Percentiles rank a stretch among this genome's conserved stretches.
Conservation (phyloP, 2,113 vertebrate genomes). For the Sapajus apella region DNA sequence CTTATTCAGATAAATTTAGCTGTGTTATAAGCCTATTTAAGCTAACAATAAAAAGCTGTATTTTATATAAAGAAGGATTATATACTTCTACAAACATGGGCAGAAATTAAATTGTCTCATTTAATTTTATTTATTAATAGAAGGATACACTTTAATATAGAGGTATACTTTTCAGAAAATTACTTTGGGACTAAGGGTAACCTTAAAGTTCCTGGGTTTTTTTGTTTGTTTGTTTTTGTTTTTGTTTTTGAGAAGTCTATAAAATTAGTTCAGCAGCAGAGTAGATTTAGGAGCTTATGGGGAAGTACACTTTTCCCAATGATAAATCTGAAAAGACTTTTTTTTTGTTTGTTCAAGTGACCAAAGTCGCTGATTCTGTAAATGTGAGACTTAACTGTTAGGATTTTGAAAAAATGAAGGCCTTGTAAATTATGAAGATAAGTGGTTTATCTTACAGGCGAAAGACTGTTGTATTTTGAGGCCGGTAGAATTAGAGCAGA, state of each 20-base stretch:
- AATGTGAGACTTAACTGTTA: background rate
- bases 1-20: background rate
- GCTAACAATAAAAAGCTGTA: background rate
- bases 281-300: background rate
- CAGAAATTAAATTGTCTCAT: background rate
- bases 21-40: background rate
- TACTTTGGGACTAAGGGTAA: background rate
- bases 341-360: background rate
- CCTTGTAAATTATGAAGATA: background rate
- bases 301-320: conserved; percentile 49
- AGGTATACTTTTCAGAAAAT: conserved; percentile 17
- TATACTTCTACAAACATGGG: background rate
- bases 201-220: background rate
- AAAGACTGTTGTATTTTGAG: conserved; percentile 19
- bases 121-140: conserved; percentile 1
- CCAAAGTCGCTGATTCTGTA: conserved; percentile 40
- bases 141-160: background rate
- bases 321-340: conserved; percentile 45
- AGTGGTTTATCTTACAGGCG: background rate
- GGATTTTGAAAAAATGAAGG: background rate
- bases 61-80: background rate
- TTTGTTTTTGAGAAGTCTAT: background rate
- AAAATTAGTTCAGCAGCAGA: conserved; percentile 39
- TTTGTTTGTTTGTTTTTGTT: background rate
- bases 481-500: background rate